Conservation (phyloP, 2,888 invertebrate genomes). For the Petrophora chlorosata region DNA sequence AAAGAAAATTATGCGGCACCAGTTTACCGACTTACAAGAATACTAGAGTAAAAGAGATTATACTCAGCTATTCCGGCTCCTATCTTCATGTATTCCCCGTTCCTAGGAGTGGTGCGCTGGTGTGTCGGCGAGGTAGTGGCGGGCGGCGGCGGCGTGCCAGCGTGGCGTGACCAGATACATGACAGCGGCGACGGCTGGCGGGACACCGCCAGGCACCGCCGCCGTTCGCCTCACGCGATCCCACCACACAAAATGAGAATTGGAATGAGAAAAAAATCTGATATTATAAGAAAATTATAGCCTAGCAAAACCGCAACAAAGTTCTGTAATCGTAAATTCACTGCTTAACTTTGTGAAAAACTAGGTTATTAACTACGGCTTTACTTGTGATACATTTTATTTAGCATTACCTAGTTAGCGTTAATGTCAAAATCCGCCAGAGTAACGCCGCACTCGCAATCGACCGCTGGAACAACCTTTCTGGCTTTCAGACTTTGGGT, state of each 20-base stretch:
- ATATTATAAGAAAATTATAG: conserved; percentile 47
- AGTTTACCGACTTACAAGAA: too few relatives aligned
- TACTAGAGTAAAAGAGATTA: too few relatives aligned
- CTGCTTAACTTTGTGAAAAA: conserved; percentile 4
- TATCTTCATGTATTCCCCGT: too few relatives aligned
- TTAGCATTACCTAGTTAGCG: not conserved
- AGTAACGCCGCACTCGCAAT: too few relatives aligned
- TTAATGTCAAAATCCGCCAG: too few relatives aligned
- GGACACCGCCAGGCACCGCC: conserved; percentile 69
- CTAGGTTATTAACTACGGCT: not conserved
- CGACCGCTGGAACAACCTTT: too few relatives aligned
- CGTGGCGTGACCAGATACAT: conserved; percentile 74
- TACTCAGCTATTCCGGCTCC: too few relatives aligned
- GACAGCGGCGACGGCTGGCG: conserved; percentile 62
- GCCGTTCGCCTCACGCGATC: conserved; percentile 68
- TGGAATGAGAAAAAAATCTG: conserved; percentile 56
- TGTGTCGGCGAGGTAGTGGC: not conserved
- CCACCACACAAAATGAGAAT: conserved; percentile 53
- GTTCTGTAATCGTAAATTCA: conserved; percentile 19
- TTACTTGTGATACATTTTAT: not conserved
- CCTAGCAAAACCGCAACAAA: conserved; percentile 34
- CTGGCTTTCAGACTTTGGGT: too few relatives aligned
- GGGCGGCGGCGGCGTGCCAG: conserved; percentile 11
- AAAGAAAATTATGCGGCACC: too few relatives aligned
- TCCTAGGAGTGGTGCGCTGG: conserved; percentile 3